These are phyloP conservation scores for Masnerella sp. DNA, from an alignment of 2,888 invertebrate species.

Conservation along the genomic window DNA sequence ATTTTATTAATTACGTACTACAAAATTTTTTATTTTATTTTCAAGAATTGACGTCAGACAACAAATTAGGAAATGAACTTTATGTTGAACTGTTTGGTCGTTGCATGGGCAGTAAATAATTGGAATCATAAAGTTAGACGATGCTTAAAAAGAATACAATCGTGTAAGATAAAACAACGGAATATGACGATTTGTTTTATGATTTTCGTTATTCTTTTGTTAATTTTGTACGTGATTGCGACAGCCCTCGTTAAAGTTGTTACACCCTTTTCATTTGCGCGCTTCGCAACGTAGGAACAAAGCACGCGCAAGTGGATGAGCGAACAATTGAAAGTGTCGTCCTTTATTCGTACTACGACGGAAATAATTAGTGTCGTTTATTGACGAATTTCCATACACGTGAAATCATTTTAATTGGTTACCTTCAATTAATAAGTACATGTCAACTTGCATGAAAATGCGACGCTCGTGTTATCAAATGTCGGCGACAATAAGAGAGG, in stretches of 20 bases:
- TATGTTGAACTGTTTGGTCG: too few relatives aligned
- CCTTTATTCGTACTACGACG: conserved; percentile 47
- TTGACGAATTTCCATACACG: conserved; percentile 53
- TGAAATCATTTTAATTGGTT: conserved; percentile 65
- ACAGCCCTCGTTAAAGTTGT: conserved; percentile 44
- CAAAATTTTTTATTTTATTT: too few relatives aligned
- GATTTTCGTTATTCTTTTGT: conserved; percentile 12
- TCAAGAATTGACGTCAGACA: too few relatives aligned
- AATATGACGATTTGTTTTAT: neutral
- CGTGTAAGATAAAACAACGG: neutral
- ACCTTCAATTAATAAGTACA: conserved; percentile 51
- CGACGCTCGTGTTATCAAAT: conserved; percentile 19
- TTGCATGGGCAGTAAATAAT: too few relatives aligned
- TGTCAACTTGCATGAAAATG: conserved; percentile 25
- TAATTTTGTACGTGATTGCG: conserved; percentile 24
- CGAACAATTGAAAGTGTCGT: conserved; percentile 50
- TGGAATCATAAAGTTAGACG: too few relatives aligned
- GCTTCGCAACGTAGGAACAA: conserved; percentile 34
- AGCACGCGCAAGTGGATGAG: conserved; percentile 36
- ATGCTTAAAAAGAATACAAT: too few relatives aligned
- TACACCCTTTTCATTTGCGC: conserved; percentile 31
- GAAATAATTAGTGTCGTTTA: conserved; percentile 64
- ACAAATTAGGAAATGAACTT: too few relatives aligned
- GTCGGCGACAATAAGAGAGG: conserved; percentile 27
- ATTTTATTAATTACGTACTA: too few relatives aligned